phyloP scores from a whole-genome alignment of 2,113 vertebrate species.

The Alethe castanea region DNA sequence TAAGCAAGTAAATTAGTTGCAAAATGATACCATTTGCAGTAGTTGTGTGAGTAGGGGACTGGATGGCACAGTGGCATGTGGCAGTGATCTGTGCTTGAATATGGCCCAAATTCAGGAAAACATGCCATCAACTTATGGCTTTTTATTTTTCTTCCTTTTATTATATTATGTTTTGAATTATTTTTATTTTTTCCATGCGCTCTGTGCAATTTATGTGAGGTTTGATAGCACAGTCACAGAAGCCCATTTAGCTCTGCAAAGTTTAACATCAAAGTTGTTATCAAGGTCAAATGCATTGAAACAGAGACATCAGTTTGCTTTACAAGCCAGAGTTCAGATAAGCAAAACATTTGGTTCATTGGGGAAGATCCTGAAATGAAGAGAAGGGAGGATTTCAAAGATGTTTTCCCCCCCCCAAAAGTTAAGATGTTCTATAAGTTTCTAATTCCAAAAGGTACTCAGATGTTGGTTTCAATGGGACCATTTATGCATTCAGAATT shows the following conservation, averaged over 20 bases:
- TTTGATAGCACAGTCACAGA: slow-evolving; percentile 1
- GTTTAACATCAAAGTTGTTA: slow-evolving; percentile 44
- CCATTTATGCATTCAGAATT: background rate
- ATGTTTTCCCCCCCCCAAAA: background rate
- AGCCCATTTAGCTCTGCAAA: slow-evolving; percentile 28
- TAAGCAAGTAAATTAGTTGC: slow-evolving; percentile 84
- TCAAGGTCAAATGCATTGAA: slow-evolving; percentile 61
- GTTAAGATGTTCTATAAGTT: background rate
- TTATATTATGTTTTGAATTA: background rate
- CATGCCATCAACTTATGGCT: slow-evolving; percentile 17
- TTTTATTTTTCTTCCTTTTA: background rate
- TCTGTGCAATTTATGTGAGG: background rate
- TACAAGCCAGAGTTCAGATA: background rate
- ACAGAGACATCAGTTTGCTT: slow-evolving; percentile 12
- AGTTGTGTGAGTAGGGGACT: slow-evolving; percentile 72
- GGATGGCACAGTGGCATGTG: slow-evolving; percentile 80
- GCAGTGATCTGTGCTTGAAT: slow-evolving; percentile 67
- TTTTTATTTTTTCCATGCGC: background rate
- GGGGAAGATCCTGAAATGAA: background rate
- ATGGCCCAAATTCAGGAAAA: slow-evolving; percentile 67
- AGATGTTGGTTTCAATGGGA: background rate
- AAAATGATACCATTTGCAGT: slow-evolving; percentile 83
- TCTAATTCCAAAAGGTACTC: background rate
- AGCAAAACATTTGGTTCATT: background rate
- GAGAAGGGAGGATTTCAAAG: background rate